Evolutionary conservation across 2,113 vertebrate species (phyloP), one percentile per base, ranked within the genome.

Genomic region (Chelonoidis abingdonii): DNA sequence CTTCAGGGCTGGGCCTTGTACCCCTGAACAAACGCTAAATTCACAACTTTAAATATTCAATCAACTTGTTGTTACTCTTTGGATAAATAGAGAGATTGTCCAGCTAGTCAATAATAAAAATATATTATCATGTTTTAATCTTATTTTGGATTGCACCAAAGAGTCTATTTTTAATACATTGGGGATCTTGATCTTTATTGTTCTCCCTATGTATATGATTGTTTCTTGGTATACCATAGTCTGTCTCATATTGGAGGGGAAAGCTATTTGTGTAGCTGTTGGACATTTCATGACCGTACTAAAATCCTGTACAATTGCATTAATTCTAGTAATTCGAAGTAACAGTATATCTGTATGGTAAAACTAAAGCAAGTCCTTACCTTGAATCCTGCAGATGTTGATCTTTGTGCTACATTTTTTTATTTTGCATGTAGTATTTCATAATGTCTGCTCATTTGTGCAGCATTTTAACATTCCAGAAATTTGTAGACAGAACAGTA

Each of bases 121-220:
- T 52, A 90, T 41, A 53, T 57, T 92, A 92, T 21, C 16, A 83
- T 94, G 8, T 11, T 94, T 83, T 76, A 13, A 80, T 4, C 19
- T 24, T 78, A 25, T 41, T 83, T 90, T 86, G 78, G 88, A 44
- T 86, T 92, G 21, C 54, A 44, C 41, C 21, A 89, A 22, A 35
- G 27, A 83, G 76, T 83, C 72, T 25, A 65, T 93, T 96, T 96
- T 89, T 92, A 89, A 49, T 11, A 35, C 56, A 80, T 21, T 80
- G 27, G 12, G 86, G 59, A 69, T 87, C 3, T n/a, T 62, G 38
- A 12, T 85, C 83, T 41, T 44, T 22, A 53, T 19, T 84, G 1
- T 91, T 85, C 22, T 80, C 65, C 35, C 47, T 86, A 3, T 56
- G 80, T 44, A 24, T 75, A 41, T 41, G n/a, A 41, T 35, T 65